Evolutionary conservation across 2,888 invertebrate genomes (phyloP).

Genomic region (Cataglyphis cursor): DNA sequence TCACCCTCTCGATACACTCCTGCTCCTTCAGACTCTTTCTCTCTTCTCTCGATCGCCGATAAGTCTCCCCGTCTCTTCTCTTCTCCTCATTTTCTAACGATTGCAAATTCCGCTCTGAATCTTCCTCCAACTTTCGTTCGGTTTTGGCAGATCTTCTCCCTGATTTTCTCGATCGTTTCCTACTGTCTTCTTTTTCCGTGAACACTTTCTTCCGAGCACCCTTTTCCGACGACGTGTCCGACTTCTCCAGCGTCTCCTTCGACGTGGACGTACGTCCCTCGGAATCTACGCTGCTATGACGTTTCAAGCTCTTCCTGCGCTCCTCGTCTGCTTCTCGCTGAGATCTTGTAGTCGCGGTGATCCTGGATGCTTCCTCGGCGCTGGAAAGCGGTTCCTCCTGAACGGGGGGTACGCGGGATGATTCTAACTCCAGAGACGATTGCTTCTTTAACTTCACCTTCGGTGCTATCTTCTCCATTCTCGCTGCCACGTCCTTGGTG

Average conservation of each 20-base stretch:
- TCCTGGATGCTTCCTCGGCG: conserved; percentile 5
- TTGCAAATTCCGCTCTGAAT: conserved; percentile 29
- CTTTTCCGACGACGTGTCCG: conserved; percentile 60
- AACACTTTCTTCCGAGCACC: conserved; percentile 40
- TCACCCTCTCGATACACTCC: conserved; percentile 77
- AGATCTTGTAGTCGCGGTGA: not conserved
- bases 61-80: conserved; percentile 25
- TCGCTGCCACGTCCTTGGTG: conserved; percentile 35
- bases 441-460: conserved; percentile 74
- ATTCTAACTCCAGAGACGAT: conserved; percentile 49
- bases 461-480: conserved; percentile 67
- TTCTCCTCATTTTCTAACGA: conserved; percentile 29
- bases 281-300: conserved; percentile 61
- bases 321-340: conserved; percentile 16
- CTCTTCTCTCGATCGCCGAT: conserved; percentile 70
- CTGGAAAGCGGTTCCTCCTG: conserved; percentile 38
- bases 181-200: conserved; percentile 8
- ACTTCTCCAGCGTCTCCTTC: conserved; percentile 52
- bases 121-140: conserved; percentile 16
- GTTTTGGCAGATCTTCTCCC: conserved; percentile 11
- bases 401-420: conserved; percentile 39
- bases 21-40: conserved; percentile 84
- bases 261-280: conserved; percentile 43
- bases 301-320: conserved; percentile 39
- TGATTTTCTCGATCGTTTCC: conserved; percentile 32